Conservation (phyloP, 2,113 vertebrate genomes). For the Girardinichthys multiradiatus region DNA sequence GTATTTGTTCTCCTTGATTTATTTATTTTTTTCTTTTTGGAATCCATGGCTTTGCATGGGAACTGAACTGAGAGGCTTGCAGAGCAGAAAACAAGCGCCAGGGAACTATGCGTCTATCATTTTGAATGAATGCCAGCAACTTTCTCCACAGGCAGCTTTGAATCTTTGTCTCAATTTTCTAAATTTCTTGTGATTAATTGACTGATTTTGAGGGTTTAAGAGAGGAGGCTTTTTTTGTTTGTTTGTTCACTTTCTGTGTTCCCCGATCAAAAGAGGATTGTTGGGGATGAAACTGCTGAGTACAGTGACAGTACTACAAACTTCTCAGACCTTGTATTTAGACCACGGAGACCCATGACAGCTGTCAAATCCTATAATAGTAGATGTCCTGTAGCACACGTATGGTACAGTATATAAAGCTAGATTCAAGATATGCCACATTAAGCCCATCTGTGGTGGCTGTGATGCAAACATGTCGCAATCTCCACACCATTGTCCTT, state of each 20-base stretch:
- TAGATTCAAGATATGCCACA: conserved; percentile 28
- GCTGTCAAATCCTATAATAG: conserved; percentile 14
- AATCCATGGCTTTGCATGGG: conserved; percentile 81
- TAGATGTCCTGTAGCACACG: conserved; percentile 32
- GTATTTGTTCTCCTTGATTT: conserved; percentile 42
- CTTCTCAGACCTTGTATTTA: conserved; percentile 42
- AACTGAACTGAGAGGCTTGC: conserved; percentile 69
- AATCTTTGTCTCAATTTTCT: conserved; percentile 71
- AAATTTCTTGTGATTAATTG: conserved; percentile 51
- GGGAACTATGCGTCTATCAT: conserved; percentile 47
- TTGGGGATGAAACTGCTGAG: conserved; percentile 19
- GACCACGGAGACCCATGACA: conserved; percentile 39
- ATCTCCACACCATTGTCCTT: not conserved
- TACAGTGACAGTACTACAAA: conserved; percentile 30
- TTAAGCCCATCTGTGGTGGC: conserved; percentile 25
- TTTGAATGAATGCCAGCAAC: conserved; percentile 76
- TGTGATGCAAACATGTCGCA: conserved; percentile 29
- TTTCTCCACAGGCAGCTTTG: conserved; percentile 78
- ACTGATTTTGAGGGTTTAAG: conserved; percentile 7
- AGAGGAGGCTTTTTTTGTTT: conserved; percentile 10
- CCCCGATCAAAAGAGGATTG: conserved; percentile 28
- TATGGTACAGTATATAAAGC: conserved; percentile 21
- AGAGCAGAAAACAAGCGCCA: conserved; percentile 45
- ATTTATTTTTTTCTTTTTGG: conserved; percentile 56
- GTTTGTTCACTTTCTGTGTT: conserved; percentile 3